A percentile compares a stretch with the other conserved stretches of the same genome.
phyloP scores from a whole-genome alignment of 2,888 invertebrate species.

The Coelopa pilipes region DNA sequence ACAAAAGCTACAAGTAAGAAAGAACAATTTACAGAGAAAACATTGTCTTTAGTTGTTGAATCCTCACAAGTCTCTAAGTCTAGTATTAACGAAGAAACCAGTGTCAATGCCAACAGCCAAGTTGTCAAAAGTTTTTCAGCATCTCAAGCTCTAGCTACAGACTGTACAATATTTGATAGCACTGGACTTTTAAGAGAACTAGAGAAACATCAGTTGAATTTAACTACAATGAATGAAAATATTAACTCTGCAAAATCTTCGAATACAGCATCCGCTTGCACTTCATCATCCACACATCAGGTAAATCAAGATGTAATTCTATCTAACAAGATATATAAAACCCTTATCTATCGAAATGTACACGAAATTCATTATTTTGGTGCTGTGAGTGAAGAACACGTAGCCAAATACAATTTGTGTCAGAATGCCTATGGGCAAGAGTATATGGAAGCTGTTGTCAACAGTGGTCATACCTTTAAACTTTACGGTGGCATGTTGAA shows the following conservation, averaged over 20 bases:
- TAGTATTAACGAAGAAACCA: background rate
- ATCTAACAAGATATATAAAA: slow-evolving; percentile 5
- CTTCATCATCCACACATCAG: slow-evolving; percentile 21
- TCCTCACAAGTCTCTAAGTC: too few relatives aligned
- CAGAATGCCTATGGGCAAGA: slow-evolving; percentile 32
- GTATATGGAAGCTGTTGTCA: slow-evolving; percentile 37
- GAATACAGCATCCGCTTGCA: background rate
- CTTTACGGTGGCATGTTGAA: slow-evolving; percentile 28
- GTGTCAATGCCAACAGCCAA: background rate
- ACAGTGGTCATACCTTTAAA: slow-evolving; percentile 28
- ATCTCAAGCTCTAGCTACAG: slow-evolving; percentile 42
- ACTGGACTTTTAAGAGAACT: slow-evolving; percentile 33
- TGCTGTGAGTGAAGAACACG: slow-evolving; percentile 36
- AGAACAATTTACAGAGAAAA: background rate
- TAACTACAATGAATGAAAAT: background rate
- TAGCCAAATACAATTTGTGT: slow-evolving; percentile 41
- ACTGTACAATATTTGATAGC: slow-evolving; percentile 44
- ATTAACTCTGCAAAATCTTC: background rate
- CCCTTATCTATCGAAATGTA: slow-evolving; percentile 32
- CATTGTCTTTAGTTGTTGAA: too few relatives aligned
- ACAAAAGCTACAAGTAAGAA: background rate
- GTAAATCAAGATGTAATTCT: slow-evolving; percentile 7
- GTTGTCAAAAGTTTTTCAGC: slow-evolving; percentile 30
- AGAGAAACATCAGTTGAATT: slow-evolving; percentile 7
- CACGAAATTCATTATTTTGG: slow-evolving; percentile 42